These are phyloP conservation scores for Napeogenes inachia DNA, from an alignment of 2,888 invertebrate species.

Conservation along the genomic window DNA sequence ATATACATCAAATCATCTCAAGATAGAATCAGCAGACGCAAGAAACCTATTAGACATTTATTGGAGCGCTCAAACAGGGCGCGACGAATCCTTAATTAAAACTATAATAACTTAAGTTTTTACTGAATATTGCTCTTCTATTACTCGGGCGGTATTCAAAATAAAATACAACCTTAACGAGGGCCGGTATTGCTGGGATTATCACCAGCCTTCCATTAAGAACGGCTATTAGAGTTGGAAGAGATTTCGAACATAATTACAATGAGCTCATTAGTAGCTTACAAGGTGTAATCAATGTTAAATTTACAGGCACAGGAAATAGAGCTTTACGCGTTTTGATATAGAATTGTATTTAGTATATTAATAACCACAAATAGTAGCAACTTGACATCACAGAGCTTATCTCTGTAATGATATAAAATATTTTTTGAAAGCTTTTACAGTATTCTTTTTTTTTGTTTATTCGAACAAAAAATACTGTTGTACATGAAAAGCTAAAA, in stretches of 20 bases:
- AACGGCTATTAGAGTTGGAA: slow-evolving; percentile 19
- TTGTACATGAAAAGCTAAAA: too few relatives aligned
- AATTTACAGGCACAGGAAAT: too few relatives aligned
- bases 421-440: too few relatives aligned
- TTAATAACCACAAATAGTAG: too few relatives aligned
- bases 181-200: slow-evolving; percentile 43
- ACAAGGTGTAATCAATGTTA: background rate
- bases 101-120: slow-evolving; percentile 29
- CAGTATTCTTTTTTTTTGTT: too few relatives aligned
- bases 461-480: too few relatives aligned
- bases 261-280: slow-evolving; percentile 2
- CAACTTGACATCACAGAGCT: too few relatives aligned
- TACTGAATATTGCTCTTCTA: slow-evolving; percentile 36
- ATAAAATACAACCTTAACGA: slow-evolving; percentile 49
- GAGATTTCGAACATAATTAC: slow-evolving; percentile 20
- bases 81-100: slow-evolving; percentile 63
- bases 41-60: slow-evolving; percentile 42
- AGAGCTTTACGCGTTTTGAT: too few relatives aligned
- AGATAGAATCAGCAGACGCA: slow-evolving; percentile 22
- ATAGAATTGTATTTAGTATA: too few relatives aligned
- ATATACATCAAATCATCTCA: slow-evolving; percentile 24
- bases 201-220: slow-evolving; percentile 58
- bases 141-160: slow-evolving; percentile 52
- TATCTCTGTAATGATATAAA: background rate
- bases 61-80: slow-evolving; percentile 47